Evolutionary conservation across 2,797 vertebrate species (phyloP).

Genomic region (Myiothlypis coronata): DNA sequence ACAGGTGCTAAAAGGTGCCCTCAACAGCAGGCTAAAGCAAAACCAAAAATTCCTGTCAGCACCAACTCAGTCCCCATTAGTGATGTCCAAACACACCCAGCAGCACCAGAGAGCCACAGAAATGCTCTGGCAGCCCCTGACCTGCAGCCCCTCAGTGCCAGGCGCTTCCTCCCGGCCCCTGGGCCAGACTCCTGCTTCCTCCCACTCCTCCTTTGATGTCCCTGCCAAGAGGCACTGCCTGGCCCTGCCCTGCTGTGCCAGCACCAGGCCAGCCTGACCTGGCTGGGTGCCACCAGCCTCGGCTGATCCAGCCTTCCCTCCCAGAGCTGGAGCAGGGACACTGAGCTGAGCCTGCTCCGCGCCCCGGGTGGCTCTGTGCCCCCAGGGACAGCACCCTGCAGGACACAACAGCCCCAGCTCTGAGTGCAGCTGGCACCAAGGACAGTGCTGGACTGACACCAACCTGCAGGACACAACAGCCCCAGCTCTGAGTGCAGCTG

Average conservation of each 20-base stretch:
- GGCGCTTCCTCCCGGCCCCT: background rate
- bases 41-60: background rate
- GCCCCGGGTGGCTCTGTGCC: rapidly evolving
- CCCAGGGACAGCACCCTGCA: rapidly evolving
- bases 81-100: rapidly evolving
- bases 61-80: rapidly evolving
- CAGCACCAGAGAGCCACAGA: background rate
- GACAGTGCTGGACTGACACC: rapidly evolving
- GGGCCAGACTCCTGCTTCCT: background rate
- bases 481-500: no score
- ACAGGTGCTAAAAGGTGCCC: rapidly evolving
- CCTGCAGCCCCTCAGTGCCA: rapidly evolving
- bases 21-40: rapidly evolving
- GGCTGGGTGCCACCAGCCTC: background rate
- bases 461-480: no score
- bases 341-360: rapidly evolving
- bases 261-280: background rate
- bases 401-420: background rate
- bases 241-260: background rate
- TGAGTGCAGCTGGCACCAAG: rapidly evolving
- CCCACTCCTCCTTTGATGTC: background rate
- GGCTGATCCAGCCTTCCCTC: rapidly evolving
- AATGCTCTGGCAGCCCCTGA: rapidly evolving
- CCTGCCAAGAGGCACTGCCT: background rate
- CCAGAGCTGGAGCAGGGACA: rapidly evolving